Conservation (phyloP, 2,797 vertebrate species). For the Mormyrops boulengeri region DNA sequence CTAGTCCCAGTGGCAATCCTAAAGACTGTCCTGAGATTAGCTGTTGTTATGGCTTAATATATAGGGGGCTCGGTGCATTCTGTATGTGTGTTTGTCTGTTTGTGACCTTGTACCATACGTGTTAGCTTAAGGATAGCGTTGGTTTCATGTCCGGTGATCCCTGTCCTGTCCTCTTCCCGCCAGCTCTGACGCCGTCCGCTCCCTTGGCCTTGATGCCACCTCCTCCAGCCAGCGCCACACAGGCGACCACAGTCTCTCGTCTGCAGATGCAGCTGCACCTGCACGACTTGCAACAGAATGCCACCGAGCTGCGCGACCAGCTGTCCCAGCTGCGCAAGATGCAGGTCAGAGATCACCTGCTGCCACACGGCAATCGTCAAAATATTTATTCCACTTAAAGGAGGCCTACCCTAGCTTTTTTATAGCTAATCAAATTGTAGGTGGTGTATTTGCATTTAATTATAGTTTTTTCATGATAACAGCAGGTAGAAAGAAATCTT, state of each 20-base stretch:
- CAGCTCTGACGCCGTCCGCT: conserved; percentile 70
- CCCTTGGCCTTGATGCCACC: conserved; percentile 78
- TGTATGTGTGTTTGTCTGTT: conserved; percentile 18
- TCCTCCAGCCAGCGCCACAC: conserved; percentile 63
- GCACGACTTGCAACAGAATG: conserved; percentile 84
- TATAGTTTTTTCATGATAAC: neutral
- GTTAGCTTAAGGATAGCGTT: neutral
- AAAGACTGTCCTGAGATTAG: neutral
- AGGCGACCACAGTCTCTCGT: conserved; percentile 74
- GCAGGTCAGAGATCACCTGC: conserved; percentile 63
- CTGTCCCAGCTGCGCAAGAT: conserved; percentile 83
- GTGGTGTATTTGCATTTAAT: neutral
- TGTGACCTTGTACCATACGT: neutral
- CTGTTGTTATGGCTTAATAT: neutral
- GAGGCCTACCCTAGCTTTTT: neutral
- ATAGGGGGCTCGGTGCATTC: neutral
- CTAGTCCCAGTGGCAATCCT: neutral
- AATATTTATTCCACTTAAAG: neutral
- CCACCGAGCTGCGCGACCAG: conserved; percentile 81
- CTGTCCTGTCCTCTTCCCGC: conserved; percentile 27
- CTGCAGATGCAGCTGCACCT: conserved; percentile 92
- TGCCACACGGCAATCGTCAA: neutral
- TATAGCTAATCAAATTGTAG: neutral
- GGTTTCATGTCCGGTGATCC: neutral
- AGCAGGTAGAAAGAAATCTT: neutral